A percentile compares a stretch with the other conserved stretches of the same genome.
These are phyloP conservation scores for Clusia tigrina DNA, from an alignment of 2,888 invertebrate species.

Conservation along the genomic window DNA sequence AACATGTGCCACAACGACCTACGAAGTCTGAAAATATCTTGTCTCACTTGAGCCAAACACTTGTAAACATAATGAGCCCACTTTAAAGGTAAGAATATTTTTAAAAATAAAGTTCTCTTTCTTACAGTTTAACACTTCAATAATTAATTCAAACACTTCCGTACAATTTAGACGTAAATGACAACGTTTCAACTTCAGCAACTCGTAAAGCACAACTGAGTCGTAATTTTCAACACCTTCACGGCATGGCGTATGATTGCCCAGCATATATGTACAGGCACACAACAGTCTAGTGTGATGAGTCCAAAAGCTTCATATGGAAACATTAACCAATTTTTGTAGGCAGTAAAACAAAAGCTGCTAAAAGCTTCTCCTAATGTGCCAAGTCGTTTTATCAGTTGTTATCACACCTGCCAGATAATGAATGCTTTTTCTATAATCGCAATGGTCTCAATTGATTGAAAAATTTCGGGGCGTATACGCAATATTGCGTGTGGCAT, in stretches of 20 bases:
- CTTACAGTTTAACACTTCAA: too few relatives aligned
- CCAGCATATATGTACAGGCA: not conserved
- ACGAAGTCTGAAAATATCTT: too few relatives aligned
- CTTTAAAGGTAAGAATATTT: too few relatives aligned
- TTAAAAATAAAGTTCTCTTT: too few relatives aligned
- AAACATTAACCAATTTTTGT: not conserved
- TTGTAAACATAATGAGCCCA: too few relatives aligned
- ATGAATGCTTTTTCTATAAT: not conserved
- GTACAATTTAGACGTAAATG: too few relatives aligned
- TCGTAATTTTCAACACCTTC: conserved; percentile 23
- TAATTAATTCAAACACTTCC: too few relatives aligned
- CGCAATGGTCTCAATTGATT: not conserved
- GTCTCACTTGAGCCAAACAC: too few relatives aligned
- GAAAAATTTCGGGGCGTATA: conserved; percentile 25
- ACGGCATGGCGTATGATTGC: conserved; percentile 4
- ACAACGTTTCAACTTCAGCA: conserved; percentile 27
- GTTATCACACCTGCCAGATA: not conserved
- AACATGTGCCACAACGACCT: too few relatives aligned
- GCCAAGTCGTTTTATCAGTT: not conserved
- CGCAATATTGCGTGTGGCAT: conserved; percentile 1
- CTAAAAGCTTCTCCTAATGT: conserved; percentile 17
- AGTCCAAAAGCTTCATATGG: too few relatives aligned
- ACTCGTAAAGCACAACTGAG: conserved; percentile 31
- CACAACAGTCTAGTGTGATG: too few relatives aligned
- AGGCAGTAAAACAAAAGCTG: conserved; percentile 10